phyloP scores from a whole-genome alignment of 2,113 vertebrate genomes.

The Cygnus buccinator region DNA sequence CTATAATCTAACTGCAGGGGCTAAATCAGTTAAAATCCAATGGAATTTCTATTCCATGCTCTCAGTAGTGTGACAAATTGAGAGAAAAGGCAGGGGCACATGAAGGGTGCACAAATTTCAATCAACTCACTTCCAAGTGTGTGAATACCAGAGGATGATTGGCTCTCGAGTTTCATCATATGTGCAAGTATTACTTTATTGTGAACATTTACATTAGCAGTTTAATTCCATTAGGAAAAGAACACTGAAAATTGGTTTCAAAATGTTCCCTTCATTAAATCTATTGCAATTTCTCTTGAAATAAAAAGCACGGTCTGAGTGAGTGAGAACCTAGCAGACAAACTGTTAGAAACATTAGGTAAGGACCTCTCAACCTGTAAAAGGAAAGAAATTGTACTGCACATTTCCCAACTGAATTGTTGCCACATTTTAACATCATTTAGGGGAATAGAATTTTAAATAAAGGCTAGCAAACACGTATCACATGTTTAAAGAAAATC shows the following conservation, averaged over 20 bases:
- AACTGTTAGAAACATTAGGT: constrained; percentile 58
- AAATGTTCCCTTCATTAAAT: constrained; percentile 72
- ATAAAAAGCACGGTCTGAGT: constrained; percentile 57
- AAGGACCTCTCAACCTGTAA: constrained; percentile 59
- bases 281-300: constrained; percentile 59
- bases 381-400: constrained; percentile 54
- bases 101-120: constrained; percentile 69
- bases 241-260: constrained; percentile 64
- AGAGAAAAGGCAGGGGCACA: constrained; percentile 51
- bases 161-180: constrained; percentile 66
- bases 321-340: constrained; percentile 32
- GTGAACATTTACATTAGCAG: constrained; percentile 67
- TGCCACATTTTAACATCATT: constrained; percentile 60
- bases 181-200: constrained; percentile 56
- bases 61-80: constrained; percentile 9
- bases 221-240: constrained; percentile 69
- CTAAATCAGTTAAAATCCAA: constrained; percentile 55
- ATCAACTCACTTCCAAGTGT: constrained; percentile 46
- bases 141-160: constrained; percentile 60
- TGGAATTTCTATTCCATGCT: constrained; percentile 50
- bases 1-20: not conserved
- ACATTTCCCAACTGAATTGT: constrained; percentile 51
- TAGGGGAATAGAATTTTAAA: constrained; percentile 36
- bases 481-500: constrained; percentile 3
- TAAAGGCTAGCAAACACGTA: not conserved